Base-by-base conservation (phyloP, 2,113 vertebrate species). In the Epinephelus fuscoguttatus region DNA sequence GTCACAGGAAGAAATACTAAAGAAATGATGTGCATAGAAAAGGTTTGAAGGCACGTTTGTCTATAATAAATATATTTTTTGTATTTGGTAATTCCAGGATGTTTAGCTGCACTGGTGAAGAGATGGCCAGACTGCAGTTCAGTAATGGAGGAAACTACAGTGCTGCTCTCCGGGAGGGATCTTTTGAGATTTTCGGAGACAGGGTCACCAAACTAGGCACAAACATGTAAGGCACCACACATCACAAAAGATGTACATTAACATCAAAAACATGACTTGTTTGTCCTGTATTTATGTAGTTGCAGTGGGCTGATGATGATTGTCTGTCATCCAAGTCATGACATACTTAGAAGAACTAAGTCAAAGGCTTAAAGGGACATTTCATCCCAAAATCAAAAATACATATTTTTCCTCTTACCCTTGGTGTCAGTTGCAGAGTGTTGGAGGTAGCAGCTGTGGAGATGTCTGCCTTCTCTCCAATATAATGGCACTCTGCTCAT, bases 161-260 rank as follows among this genome's bases (percentile, higher is more conserved):
- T 0, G n/a, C 90, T 50, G 96, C 97, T 9, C 89, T 95, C 10
- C 96, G 95, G 27, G 97, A 99, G 93, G 98, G 98, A 56, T 99
- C 97, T 45, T 98, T 98, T 79, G 97, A 99, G 49, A 94, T 98
- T 68, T 97, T 96, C 93, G 98, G 98, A 91, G 98, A 99, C 86
- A 94, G 98, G 87, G 95, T 97, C 79, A 96, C 98, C 89, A 99
- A 97, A 90, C 95, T 99, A 40, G 98, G 98, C 89, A 99, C 97
- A 70, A 99, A 99, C 64, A 99, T 99, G 98, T 99, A 94, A 97
- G 98, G 91, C 13, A 2, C 74, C 19, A 49, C 14, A 68, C 37
- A 37, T 23, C 25, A 21, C n/a, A 30, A 1, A 66, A 61, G 17
- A 55, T 27, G 8, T 33, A 21, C 9, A 67, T 37, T 13, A 69